A percentile compares a stretch with the other conserved stretches of the same genome.
Evolutionary conservation across 2,888 invertebrate species (phyloP).

Genomic region (Kryphioiulus occultus): DNA sequence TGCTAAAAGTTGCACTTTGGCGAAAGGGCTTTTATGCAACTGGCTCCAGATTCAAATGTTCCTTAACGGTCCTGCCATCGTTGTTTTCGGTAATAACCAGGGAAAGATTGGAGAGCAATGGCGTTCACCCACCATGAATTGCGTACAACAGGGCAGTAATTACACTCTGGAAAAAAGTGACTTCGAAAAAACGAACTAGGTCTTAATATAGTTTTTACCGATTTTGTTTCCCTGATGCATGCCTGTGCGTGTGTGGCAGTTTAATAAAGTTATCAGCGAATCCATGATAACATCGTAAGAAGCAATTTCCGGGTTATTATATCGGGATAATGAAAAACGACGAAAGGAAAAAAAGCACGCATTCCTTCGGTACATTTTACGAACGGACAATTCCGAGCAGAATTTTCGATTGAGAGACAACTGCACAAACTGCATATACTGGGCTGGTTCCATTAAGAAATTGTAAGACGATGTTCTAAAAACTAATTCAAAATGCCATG

Average conservation of each 20-base stretch:
- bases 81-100: too few relatives aligned
- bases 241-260: slow-evolving; percentile 17
- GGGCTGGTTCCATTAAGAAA: background rate
- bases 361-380: background rate
- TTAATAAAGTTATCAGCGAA: slow-evolving; percentile 26
- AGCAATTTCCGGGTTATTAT: slow-evolving; percentile 35
- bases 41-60: too few relatives aligned
- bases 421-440: too few relatives aligned
- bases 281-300: slow-evolving; percentile 26
- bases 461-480: too few relatives aligned
- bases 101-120: too few relatives aligned
- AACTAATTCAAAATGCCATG: too few relatives aligned
- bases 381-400: background rate
- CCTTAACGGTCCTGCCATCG: too few relatives aligned
- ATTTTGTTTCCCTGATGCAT: background rate
- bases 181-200: background rate
- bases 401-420: background rate
- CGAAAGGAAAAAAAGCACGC: background rate
- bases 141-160: background rate
- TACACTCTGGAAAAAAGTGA: background rate
- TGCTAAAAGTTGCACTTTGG: too few relatives aligned
- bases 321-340: slow-evolving; percentile 31
- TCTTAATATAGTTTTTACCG: background rate
- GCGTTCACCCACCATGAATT: background rate
- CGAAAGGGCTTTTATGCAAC: too few relatives aligned